Evolutionary conservation across 64 coral and sea anemone species (phyloP), one percentile per base, ranked within the genome.

Genomic region (Dendrophyllia cribrosa): DNA sequence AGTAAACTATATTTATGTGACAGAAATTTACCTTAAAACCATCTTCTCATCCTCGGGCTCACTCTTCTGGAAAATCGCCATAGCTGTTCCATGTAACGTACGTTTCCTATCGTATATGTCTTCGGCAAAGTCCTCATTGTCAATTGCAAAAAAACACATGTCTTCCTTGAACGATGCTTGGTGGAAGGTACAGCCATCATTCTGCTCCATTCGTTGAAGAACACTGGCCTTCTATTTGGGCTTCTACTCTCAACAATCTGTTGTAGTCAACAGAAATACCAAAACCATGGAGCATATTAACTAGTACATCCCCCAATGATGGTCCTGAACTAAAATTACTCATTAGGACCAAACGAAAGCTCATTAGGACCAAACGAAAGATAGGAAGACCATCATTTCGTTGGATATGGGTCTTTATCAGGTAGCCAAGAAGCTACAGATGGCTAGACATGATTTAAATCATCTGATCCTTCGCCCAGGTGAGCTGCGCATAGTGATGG

Each of bases 401-500:
- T 25, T 88, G 6, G 86, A 88, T 43, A 73, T 73, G 69, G 69
- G 70, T 3, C 69, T 88, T 16, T 88, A 88, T 60, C 86, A 72
- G 48, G 73, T 73, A 9, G 87, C 59, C 11, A 78, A 89, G 51
- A 89, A 78, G 74, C 22, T 89, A 1, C 73, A 89, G 26, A 89
- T 89, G 72, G 44, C 1, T 17, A 58, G 43, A 14, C 52, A 19
- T 1, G 87, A 89, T 58, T 72, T 77, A 7, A 34, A 77, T n/a
- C 66, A 89, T n/a, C 9, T 89, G 5, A 58, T 89, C 43, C 21
- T 89, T 20, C 53, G 87, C 6, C 55, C 87, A 7, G 73, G 87
- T 8, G 53, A 74, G 68, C 79, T 92, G 0, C 89, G 85, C 68
- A 79, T 91, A n/a, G 78, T 92, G 12, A 85, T 85, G 89, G 89